Base-by-base conservation (phyloP, 1,140 invertebrate species). In the Coptotermes formosanus region DNA sequence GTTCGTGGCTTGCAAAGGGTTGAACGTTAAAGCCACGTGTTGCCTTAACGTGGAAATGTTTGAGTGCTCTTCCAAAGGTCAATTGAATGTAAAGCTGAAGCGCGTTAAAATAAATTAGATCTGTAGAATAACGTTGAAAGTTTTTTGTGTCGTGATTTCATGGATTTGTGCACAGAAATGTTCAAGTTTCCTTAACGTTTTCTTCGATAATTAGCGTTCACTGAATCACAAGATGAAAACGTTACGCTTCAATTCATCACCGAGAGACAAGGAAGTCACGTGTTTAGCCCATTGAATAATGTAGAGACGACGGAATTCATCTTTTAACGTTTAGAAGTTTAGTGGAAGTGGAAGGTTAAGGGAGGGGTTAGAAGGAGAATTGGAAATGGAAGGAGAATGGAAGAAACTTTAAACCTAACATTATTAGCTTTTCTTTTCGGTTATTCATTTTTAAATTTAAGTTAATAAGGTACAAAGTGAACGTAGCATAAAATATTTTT, bases 201-300 rank as follows among this genome's bases (percentile, higher is more conserved):
- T 30, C 64, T 30, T 75, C 64, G 64, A 75, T 75, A 75, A 75
- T 75, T 75, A 75, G 64, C n/a, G 64, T 75, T 75, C 64, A 75
- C 64, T 75, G 64, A 75, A 75, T 75, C 64, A 75, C 25, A 16
- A 75, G 64, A 75, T 75, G 64, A 64, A 64, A 64, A 64, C 21
- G 59, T 64, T 64, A 64, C 59, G 59, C 59, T 64, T 64, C 19
- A 64, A 64, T 64, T 64, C 59, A 64, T 64, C 19, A 64, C 21
- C 8, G 8, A 64, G 59, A 64, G 59, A 64, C 59, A 64, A 64
- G 59, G 19, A 64, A n/a, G 59, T 64, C 59, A 64, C 59, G 59
- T 64, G 59, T n/a, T 64, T n/a, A 64, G 12, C 59, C 59, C 25
- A 21, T 23, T 23, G 59, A 64, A 64, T 64, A 64, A 25, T 23